A percentile compares a stretch with the other conserved stretches of the same genome.
phyloP scores from a whole-genome alignment of 1,140 invertebrate species.

The Musca vetustissima region DNA sequence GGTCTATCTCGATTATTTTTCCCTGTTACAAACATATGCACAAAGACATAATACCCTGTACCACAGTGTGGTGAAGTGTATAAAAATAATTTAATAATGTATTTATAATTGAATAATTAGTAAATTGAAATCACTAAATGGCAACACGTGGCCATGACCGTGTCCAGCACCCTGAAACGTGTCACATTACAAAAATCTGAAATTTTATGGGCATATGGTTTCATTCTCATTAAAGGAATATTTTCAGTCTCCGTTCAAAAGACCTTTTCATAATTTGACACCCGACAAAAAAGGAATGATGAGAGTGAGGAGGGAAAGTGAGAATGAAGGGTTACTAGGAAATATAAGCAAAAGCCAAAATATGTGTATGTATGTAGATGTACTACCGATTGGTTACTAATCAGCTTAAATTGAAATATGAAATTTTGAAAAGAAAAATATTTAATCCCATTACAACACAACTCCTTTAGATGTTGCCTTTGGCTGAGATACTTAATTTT shows the following conservation, averaged over 20 bases:
- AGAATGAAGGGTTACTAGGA: no score
- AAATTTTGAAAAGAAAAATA: neutral
- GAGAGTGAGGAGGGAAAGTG: no score
- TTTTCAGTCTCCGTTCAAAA: no score
- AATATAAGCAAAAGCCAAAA: no score
- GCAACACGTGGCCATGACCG: constrained; percentile 2
- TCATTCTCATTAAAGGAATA: neutral
- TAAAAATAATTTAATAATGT: constrained; percentile 1
- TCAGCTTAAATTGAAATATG: constrained; percentile 1
- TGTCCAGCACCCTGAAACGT: neutral
- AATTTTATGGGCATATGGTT: constrained; percentile 2
- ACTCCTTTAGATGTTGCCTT: neutral
- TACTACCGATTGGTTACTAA: constrained; percentile 7
- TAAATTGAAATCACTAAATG: constrained; percentile 8
- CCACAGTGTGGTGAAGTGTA: no score
- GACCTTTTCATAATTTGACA: constrained; percentile 15
- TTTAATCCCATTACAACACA: constrained; percentile 18
- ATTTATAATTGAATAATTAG: constrained; percentile 23
- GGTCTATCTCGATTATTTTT: no score
- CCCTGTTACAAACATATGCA: no score
- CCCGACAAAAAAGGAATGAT: no score
- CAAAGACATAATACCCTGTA: no score
- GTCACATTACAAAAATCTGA: constrained; percentile 13
- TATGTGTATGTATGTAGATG: no score
- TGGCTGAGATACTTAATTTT: neutral